Percentiles rank a stretch among this genome's conserved stretches.
These are phyloP conservation scores for Coendou prehensilis DNA, from an alignment of 2,797 vertebrate genomes.

Conservation along the genomic window DNA sequence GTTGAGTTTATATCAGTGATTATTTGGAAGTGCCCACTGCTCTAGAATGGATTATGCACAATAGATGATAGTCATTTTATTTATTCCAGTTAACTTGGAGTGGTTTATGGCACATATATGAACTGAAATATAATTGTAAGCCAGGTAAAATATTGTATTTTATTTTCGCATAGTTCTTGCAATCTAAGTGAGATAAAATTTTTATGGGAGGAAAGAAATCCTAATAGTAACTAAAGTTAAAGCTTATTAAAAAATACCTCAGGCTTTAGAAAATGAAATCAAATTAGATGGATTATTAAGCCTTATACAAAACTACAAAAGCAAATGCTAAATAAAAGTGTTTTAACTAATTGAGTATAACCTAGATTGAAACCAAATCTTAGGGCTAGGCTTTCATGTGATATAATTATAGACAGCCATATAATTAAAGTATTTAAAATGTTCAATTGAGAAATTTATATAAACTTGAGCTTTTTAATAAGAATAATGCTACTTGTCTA, in stretches of 20 bases:
- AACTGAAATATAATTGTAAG: slow-evolving; percentile 56
- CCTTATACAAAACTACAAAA: slow-evolving; percentile 64
- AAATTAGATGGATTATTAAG: slow-evolving; percentile 64
- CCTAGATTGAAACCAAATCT: slow-evolving; percentile 61
- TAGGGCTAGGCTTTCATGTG: slow-evolving; percentile 50
- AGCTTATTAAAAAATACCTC: slow-evolving; percentile 49
- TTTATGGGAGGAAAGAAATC: slow-evolving; percentile 45
- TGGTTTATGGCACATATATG: slow-evolving; percentile 41
- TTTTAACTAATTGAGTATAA: slow-evolving; percentile 45
- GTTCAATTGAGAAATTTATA: slow-evolving; percentile 61
- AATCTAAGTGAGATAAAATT: slow-evolving; percentile 47
- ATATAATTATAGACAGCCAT: slow-evolving; percentile 60
- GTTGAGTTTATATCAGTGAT: not conserved
- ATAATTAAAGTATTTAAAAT: slow-evolving; percentile 66
- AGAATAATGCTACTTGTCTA: slow-evolving; percentile 64
- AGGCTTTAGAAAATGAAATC: slow-evolving; percentile 72
- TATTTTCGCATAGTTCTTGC: slow-evolving; percentile 26
- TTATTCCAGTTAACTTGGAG: slow-evolving; percentile 11
- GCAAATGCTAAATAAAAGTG: slow-evolving; percentile 62
- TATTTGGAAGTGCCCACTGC: not conserved
- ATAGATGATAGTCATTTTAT: not conserved
- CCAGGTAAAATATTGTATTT: slow-evolving; percentile 54
- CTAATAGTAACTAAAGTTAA: slow-evolving; percentile 48
- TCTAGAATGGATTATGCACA: not conserved
- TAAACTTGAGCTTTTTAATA: slow-evolving; percentile 54